phyloP scores from a whole-genome alignment of 2,888 invertebrate species.

The Pterostichus niger region DNA sequence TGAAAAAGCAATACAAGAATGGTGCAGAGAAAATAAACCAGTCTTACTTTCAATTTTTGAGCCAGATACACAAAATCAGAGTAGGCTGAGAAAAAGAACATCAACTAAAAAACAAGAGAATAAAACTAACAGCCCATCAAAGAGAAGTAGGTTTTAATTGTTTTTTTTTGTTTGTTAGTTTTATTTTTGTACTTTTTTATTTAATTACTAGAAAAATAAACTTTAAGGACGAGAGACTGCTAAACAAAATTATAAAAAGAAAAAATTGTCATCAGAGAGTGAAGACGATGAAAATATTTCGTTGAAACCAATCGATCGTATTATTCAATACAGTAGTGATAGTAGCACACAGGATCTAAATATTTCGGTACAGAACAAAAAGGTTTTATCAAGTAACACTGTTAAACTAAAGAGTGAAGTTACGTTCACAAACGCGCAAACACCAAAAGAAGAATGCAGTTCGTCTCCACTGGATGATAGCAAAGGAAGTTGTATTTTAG shows the following conservation, averaged over 20 bases:
- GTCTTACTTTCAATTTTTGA: not conserved
- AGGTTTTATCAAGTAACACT: not conserved
- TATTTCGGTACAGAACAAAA: not conserved
- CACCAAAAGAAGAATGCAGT: not conserved
- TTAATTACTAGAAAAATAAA: not conserved
- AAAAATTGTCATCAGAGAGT: not conserved
- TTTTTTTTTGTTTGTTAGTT: not conserved
- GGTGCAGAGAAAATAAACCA: slow-evolving; percentile 52
- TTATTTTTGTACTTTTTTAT: not conserved
- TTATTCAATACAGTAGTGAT: slow-evolving; percentile 7
- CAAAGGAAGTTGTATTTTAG: slow-evolving; percentile 4
- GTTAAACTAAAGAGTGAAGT: not conserved
- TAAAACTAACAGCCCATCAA: not conserved
- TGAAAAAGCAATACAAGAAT: slow-evolving; percentile 14
- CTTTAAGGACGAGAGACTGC: not conserved
- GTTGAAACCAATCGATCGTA: not conserved
- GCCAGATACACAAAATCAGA: not conserved
- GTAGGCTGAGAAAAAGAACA: not conserved
- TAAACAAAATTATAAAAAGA: slow-evolving; percentile 1
- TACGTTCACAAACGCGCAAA: not conserved
- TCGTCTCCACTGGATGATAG: not conserved
- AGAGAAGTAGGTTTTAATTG: slow-evolving; percentile 33
- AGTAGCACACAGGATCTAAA: slow-evolving; percentile 12
- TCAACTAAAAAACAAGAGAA: slow-evolving; percentile 1
- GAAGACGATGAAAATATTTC: slow-evolving; percentile 20